phyloP scores from a whole-genome alignment of 2,113 vertebrate genomes.

The Rallus limicola region DNA sequence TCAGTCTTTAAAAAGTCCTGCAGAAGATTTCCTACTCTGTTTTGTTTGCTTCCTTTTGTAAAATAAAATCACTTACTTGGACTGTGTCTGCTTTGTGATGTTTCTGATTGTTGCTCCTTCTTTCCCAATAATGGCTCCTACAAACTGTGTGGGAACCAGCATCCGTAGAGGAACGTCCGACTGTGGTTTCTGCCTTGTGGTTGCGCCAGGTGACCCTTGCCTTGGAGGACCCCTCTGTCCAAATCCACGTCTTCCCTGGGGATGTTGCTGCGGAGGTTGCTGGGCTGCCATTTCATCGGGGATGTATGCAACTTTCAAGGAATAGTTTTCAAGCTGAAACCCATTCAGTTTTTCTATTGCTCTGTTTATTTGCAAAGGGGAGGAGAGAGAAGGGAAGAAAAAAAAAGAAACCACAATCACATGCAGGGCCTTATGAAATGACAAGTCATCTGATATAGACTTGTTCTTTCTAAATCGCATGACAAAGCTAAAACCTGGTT shows the following conservation, averaged over 20 bases:
- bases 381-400: neutral
- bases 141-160: constrained; percentile 95
- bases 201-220: constrained; percentile 85
- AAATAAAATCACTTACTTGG: constrained; percentile 84
- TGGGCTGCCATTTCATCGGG: constrained; percentile 88
- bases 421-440: neutral
- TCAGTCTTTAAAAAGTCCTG: neutral
- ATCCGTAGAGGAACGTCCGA: constrained; percentile 92
- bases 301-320: constrained; percentile 95
- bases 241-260: constrained; percentile 85
- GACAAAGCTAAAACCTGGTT: neutral
- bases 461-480: neutral
- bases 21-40: neutral
- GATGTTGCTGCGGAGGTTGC: constrained; percentile 67
- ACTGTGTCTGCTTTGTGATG: constrained; percentile 98
- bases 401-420: neutral
- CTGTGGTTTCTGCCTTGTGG: constrained; percentile 87
- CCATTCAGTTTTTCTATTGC: constrained; percentile 96
- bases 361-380: constrained; percentile 70
- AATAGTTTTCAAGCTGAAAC: constrained; percentile 92
- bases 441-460: neutral
- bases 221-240: constrained; percentile 86
- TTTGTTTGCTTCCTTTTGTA: neutral
- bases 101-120: constrained; percentile 97
- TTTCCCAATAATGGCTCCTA: constrained; percentile 97